Base-by-base conservation (phyloP, 2,888 invertebrate species). In the Vanessa cardui region DNA sequence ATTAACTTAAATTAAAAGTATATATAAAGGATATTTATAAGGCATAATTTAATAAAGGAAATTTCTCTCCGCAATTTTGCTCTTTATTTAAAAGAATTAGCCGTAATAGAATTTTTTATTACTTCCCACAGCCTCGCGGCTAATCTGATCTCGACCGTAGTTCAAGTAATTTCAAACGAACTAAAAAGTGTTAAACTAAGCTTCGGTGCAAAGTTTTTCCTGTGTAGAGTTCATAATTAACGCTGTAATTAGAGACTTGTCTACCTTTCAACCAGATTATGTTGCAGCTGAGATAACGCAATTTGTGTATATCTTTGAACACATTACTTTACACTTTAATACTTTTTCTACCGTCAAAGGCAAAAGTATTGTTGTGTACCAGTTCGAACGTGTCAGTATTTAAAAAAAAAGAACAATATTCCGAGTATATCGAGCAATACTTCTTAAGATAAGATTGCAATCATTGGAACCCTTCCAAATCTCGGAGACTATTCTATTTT, bases 61-160 rank as follows among this genome's bases (percentile, higher is more conserved):
- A 39, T 58, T 64, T 64, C 12, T 54, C 21, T 21, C 12, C 54
- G 39, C 60, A 52, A 21, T 66, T 59, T n/a, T 54, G 47, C 46
- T 54, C 39, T 49, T 66, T 60, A 65, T 64, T 70, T 67, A 62
- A 66, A 70, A 66, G 66, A 67, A 64, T 67, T 70, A 67, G 62
- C 64, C 50, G 64, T 64, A 70, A 70, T 67, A 64, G 64, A 70
- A 70, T 70, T 64, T 70, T 70, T 70, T 64, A 70, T 70, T 60
- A 64, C 46, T 59, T 60, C 44, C 66, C 63, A 47, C 66, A 64
- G 63, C 66, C 54, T 47, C 39, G 61, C 21, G 49, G 61, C 56
- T 60, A 63, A 66, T 58, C 46, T 69, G 60, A 69, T 69, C 60
- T 69, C 39, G 39, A 39, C 52, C 20, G 52, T 31, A n/a, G 50